Base-by-base conservation (phyloP, 1,140 invertebrate genomes). In the Papilio glaucus region DNA sequence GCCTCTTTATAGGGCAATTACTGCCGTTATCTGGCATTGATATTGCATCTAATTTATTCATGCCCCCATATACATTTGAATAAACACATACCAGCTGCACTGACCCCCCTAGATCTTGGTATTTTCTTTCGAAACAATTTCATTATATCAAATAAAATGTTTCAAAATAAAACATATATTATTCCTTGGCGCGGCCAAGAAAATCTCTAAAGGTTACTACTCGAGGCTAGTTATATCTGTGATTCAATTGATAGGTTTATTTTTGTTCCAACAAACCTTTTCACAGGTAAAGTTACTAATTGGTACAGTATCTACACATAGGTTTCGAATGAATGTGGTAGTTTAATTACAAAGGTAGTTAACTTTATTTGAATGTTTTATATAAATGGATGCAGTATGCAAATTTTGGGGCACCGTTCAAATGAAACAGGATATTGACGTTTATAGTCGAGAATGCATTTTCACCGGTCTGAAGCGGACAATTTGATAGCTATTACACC, bases 1-100 rank as follows among this genome's bases (percentile, higher is more conserved):
- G 80, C 84, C 81, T 86, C 88, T 92, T 92, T 90, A 90, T 89
- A 89, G 88, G 82, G 85, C 88, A 89, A 91, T 89, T 92, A 88
- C 87, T 80, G 81, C 72, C 82, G 82, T 92, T 92, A 91, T 91
- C 89, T 90, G 86, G 88, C 89, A 90, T 91, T 90, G 88, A 91
- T 92, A 90, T 88, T 87, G 89, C 89, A 91, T 91, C 84, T 89
- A 84, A 89, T 90, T 89, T 88, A 89, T 89, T 88, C 88, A 84
- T 85, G 82, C 73, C 72, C 74, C 79, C 81, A 83, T 85, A 73
- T 77, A 83, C 78, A 84, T 86, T 85, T 85, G 74, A 85, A 88
- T 87, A 90, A 84, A 86, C 82, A 85, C 81, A 82, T 79, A 74
- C 75, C 83, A 87, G 83, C 83, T 84, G 84, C 86, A 82, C 70